These are phyloP conservation scores for Alethe diademata DNA, from an alignment of 2,113 vertebrate genomes.

Conservation along the genomic window DNA sequence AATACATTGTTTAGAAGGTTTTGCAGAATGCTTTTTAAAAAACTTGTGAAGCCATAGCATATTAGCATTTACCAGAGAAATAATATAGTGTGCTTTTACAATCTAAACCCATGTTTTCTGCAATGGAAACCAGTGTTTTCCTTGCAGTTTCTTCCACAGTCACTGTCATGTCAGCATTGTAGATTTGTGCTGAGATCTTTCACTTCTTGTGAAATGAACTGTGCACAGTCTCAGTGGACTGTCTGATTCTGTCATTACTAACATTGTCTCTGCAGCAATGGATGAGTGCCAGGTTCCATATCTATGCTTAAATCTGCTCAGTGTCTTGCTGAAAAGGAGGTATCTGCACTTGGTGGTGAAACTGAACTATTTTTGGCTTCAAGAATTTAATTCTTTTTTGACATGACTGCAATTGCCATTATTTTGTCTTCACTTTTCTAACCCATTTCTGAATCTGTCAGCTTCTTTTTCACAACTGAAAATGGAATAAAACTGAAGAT, in stretches of 20 bases:
- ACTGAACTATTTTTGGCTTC: slow-evolving; percentile 32
- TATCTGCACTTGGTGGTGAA: slow-evolving; percentile 15
- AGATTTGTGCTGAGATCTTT: background rate
- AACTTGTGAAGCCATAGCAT: background rate
- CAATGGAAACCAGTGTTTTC: background rate
- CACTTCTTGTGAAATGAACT: slow-evolving; percentile 18
- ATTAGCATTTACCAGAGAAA: background rate
- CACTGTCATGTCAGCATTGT: background rate
- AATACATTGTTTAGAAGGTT: background rate
- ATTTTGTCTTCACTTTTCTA: slow-evolving; percentile 22
- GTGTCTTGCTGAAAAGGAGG: background rate
- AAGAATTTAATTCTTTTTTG: background rate
- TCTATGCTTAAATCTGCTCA: slow-evolving; percentile 22
- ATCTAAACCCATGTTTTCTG: background rate
- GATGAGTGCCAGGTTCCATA: background rate
- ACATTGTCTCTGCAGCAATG: slow-evolving; percentile 26
- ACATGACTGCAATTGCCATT: background rate
- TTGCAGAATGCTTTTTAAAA: background rate
- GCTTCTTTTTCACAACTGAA: slow-evolving; percentile 13
- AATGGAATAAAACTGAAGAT: background rate
- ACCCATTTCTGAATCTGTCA: background rate
- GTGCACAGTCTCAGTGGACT: background rate
- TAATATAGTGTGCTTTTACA: background rate
- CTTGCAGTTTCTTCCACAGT: background rate
- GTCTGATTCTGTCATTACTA: slow-evolving; percentile 22